Evolutionary conservation across 1,140 invertebrate species (phyloP).

Genomic region (Euschistus heros): DNA sequence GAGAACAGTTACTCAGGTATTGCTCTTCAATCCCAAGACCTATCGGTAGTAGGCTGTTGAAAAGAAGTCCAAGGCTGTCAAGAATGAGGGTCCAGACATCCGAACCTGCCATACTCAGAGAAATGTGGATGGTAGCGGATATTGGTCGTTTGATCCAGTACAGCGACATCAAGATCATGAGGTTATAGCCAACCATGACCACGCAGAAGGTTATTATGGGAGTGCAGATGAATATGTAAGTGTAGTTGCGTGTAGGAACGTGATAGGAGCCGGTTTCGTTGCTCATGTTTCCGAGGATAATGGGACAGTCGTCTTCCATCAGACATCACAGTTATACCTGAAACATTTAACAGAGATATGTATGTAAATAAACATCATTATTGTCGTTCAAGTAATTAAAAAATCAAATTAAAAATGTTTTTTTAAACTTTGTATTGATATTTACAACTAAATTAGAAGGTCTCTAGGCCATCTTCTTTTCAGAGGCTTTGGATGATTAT

Average conservation of each 20-base stretch:
- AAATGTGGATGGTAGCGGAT: constrained; percentile 38
- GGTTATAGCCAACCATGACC: constrained; percentile 41
- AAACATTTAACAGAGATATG: too few species aligned
- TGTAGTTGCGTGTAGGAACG: neutral
- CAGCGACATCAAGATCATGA: constrained; percentile 40
- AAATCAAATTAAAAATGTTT: too few species aligned
- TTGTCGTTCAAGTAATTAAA: too few species aligned
- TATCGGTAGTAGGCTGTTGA: constrained; percentile 42
- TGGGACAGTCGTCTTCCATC: too few species aligned
- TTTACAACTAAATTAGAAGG: too few species aligned
- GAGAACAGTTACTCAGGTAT: constrained; percentile 32
- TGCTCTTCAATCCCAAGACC: constrained; percentile 26
- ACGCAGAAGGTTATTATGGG: constrained; percentile 38
- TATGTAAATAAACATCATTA: too few species aligned
- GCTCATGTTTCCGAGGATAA: too few species aligned
- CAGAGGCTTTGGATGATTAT: too few species aligned
- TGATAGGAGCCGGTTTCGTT: too few species aligned
- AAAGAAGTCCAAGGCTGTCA: constrained; percentile 40
- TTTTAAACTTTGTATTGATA: too few species aligned
- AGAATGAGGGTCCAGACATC: constrained; percentile 44
- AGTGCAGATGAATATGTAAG: constrained; percentile 19
- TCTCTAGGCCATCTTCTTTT: too few species aligned
- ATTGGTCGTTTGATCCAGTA: constrained; percentile 44
- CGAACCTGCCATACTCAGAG: constrained; percentile 40
- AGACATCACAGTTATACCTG: too few species aligned